phyloP scores from a whole-genome alignment of 2,113 vertebrate species.

The Rhagologus leucostigma region DNA sequence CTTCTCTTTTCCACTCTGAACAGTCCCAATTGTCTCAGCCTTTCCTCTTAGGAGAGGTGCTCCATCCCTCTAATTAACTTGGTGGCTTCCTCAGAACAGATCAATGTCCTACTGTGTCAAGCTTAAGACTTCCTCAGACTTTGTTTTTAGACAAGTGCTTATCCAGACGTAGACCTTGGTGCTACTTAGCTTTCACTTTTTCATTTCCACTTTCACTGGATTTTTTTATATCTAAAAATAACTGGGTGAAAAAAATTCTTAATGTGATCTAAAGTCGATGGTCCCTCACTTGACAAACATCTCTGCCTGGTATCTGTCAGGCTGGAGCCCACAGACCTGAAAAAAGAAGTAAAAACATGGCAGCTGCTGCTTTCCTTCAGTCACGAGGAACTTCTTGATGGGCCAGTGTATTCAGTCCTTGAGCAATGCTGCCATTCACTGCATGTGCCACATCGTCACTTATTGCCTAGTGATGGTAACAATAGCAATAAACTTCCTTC shows the following conservation, averaged over 20 bases:
- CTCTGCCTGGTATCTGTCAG: neutral
- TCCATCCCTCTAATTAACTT: neutral
- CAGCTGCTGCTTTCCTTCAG: neutral
- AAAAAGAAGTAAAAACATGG: neutral
- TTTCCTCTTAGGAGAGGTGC: neutral
- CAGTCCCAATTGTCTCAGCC: neutral
- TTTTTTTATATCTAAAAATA: neutral
- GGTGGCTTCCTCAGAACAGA: neutral
- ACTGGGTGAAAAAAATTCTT: neutral
- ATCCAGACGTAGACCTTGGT: neutral
- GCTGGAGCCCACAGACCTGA: neutral
- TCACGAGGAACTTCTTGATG: neutral
- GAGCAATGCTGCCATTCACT: neutral
- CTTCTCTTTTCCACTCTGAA: neutral
- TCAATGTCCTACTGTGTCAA: neutral
- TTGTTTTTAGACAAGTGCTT: neutral
- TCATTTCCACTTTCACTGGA: neutral
- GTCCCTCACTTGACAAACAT: neutral
- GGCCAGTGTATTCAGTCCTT: neutral
- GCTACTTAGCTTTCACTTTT: neutral
- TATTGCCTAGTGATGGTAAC: neutral
- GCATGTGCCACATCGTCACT: neutral
- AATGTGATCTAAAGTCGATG: fast-evolving
- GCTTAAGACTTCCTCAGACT: neutral
- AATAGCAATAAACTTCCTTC: neutral